These are phyloP conservation scores for Platyscapa corneri DNA, from an alignment of 1,140 invertebrate genomes.

Conservation along the genomic window DNA sequence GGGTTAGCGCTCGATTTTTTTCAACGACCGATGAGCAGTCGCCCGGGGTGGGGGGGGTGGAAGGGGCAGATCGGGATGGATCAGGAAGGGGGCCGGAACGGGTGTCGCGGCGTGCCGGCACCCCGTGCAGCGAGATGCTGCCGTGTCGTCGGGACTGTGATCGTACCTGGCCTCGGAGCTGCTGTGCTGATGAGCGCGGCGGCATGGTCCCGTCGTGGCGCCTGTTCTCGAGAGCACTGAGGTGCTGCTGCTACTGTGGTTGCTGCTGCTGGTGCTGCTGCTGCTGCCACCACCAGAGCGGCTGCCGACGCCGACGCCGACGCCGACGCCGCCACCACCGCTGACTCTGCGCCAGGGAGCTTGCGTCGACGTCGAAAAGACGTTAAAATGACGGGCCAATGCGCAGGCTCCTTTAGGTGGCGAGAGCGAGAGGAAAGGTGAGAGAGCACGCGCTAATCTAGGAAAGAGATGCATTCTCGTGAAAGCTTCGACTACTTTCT, in stretches of 20 bases:
- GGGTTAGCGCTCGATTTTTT: too few relatives aligned
- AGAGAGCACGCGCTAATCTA: slow-evolving; percentile 23
- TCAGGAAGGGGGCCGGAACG: too few relatives aligned
- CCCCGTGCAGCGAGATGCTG: too few relatives aligned
- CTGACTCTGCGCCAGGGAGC: slow-evolving; percentile 63
- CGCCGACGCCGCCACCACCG: slow-evolving; percentile 16
- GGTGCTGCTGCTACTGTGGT: not conserved
- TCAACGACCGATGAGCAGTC: too few relatives aligned
- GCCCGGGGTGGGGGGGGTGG: too few relatives aligned
- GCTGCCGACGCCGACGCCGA: not conserved
- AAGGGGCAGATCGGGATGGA: too few relatives aligned
- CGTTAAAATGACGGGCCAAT: slow-evolving; percentile 54
- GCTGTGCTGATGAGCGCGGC: slow-evolving; percentile 69
- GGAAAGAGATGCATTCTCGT: slow-evolving; percentile 12
- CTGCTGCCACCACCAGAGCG: slow-evolving; percentile 53
- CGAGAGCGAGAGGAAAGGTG: not conserved
- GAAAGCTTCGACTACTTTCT: slow-evolving; percentile 23
- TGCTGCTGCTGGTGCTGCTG: slow-evolving; percentile 34
- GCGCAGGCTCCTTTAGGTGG: slow-evolving; percentile 53
- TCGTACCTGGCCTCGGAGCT: slow-evolving; percentile 69
- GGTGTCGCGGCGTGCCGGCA: too few relatives aligned
- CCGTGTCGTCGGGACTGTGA: not conserved
- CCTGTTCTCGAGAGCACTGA: slow-evolving; percentile 66
- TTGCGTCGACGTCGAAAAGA: slow-evolving; percentile 72
- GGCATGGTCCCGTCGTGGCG: slow-evolving; percentile 72